Evolutionary conservation across 2,888 invertebrate species (phyloP).

Genomic region (Apamea crenata): DNA sequence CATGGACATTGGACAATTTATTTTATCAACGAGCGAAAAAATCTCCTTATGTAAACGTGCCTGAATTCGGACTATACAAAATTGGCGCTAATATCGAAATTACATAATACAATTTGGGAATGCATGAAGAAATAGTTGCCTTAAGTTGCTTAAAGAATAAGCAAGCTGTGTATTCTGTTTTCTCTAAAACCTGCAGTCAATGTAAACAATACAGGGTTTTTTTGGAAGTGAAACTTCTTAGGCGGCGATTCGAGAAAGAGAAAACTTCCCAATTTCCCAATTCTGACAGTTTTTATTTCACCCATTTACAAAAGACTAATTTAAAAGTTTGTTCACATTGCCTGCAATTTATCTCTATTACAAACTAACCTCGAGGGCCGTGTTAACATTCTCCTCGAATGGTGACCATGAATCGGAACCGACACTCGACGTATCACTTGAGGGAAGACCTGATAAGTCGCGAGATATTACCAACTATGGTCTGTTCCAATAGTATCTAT

Average conservation of each 20-base stretch:
- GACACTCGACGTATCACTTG: conserved; percentile 13
- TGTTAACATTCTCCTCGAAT: conserved; percentile 14
- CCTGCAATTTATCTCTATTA: background rate
- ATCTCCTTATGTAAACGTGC: background rate
- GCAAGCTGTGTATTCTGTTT: background rate
- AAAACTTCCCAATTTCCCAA: too few species aligned
- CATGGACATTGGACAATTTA: background rate
- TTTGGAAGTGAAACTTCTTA: background rate
- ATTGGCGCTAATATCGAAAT: background rate
- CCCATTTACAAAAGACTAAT: background rate
- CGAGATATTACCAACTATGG: background rate
- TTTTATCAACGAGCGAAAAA: background rate
- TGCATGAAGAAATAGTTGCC: conserved; percentile 35
- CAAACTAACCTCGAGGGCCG: conserved; percentile 17
- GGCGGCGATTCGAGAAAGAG: background rate
- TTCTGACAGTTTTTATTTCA: background rate
- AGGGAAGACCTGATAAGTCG: conserved; percentile 16
- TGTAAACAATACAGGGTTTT: background rate
- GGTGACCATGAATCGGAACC: conserved; percentile 14
- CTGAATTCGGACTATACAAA: background rate
- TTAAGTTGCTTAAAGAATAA: background rate
- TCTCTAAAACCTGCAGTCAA: conserved; percentile 16
- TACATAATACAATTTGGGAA: conserved; percentile 30
- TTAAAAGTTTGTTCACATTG: background rate
- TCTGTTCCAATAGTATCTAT: background rate